phyloP scores from a whole-genome alignment of 2,113 vertebrate species.

The Indicator maculatus region DNA sequence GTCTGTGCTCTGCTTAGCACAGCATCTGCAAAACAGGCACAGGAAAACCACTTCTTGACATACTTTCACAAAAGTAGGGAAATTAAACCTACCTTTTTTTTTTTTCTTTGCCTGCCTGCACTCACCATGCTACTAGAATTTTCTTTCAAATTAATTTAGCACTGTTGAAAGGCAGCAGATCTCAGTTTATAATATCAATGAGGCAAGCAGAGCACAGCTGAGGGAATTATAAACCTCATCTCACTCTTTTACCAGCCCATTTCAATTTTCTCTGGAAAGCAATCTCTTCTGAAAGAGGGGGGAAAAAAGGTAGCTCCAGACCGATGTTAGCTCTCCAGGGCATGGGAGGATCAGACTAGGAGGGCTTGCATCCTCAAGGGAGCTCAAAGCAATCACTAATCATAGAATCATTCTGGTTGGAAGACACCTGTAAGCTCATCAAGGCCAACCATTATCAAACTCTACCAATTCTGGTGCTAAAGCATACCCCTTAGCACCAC shows the following conservation, averaged over 20 bases:
- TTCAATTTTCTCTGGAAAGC: background rate
- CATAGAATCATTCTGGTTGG: too few species aligned
- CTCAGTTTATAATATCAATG: background rate
- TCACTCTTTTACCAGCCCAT: background rate
- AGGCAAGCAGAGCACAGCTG: constrained; percentile 29
- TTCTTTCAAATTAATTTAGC: constrained; percentile 12
- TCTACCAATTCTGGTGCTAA: too few species aligned
- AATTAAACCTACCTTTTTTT: background rate
- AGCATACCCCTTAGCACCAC: too few species aligned
- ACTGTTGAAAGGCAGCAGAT: background rate
- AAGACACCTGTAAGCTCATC: too few species aligned
- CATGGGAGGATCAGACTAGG: accelerated
- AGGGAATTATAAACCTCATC: background rate
- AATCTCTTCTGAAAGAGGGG: background rate
- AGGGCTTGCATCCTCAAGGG: accelerated
- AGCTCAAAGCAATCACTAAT: background rate
- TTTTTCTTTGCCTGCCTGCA: background rate
- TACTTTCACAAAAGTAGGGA: background rate
- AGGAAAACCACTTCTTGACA: background rate
- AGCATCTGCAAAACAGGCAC: background rate
- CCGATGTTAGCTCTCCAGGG: background rate
- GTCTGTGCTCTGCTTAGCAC: background rate
- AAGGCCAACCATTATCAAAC: too few species aligned
- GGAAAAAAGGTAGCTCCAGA: background rate
- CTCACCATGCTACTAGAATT: background rate